Evolutionary conservation across 2,888 invertebrate genomes (phyloP), one percentile per base, ranked within the genome.

Genomic region (Philonicus albiceps): DNA sequence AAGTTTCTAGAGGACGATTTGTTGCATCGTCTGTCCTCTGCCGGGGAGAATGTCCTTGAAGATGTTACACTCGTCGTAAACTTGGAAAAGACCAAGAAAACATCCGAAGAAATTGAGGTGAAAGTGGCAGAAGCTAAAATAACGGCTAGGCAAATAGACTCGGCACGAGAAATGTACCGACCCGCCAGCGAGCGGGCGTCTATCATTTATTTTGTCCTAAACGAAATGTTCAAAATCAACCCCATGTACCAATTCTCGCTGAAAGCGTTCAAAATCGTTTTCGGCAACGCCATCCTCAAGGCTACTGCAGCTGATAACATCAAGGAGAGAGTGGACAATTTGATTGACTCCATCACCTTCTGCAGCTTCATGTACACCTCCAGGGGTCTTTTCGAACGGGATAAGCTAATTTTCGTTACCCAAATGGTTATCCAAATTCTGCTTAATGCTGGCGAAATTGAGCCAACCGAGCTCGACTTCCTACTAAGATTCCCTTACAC

Each of bases 241-340:
- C 97, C 97, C 74, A 97, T 99, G 91, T 99, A 99, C 92, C 98
- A 98, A 92, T 98, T 98, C 93, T 98, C 98, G 0, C 93, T 98
- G 86, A 98, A 98, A 92, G 97, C 98, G 0, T 98, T 98, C 93
- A 97, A 96, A 89, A 96, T 96, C 0, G 98, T 98, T 3, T 98
- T 98, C 92, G 88, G 90, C 89, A 96, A 96, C 89, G 97, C 98
- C 0, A 95, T 98, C 75, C 92, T 93, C 19, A 93, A 93, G 86
- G 96, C 98, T 0, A 93, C 94, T 5, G 92, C 93, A 0, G 94
- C 95, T 0, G 96, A 96, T 0, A 96, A 95, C 2, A 93, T 98
- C 0, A 94, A 94, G 64, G 93, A 93, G 5, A 93, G 98, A 40
- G 97, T 98, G 0, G 89, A 91, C 8, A 96, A 96, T 90, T 93